Evolutionary conservation across 2,888 invertebrate genomes (phyloP), one percentile per base, ranked within the genome.

Genomic region (Arrhopalites spinosus): DNA sequence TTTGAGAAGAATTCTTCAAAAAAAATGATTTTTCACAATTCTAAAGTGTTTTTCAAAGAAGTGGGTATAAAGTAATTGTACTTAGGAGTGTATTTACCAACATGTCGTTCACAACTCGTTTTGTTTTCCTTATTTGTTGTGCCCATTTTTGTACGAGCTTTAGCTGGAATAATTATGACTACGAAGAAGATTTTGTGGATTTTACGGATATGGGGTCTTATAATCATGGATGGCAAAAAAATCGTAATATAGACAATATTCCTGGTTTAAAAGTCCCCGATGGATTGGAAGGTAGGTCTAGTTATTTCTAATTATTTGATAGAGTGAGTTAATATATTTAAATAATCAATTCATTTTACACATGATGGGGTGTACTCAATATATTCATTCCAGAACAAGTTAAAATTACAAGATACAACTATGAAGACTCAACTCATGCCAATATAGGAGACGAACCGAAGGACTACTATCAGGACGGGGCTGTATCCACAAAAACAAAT

Each of bases 171-270:
- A 11, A 29, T 63, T 63, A 63, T 29, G 63, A 70, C 0, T 70
- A 53, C 23, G 69, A 70, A 5, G 69, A 75, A 8, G 81, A 78
- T 23, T 80, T 78, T 29, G 71, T 79, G 17, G 80, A 81, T 72
- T 80, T 81, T 64, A 61, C 77, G 8, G 82, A 82, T 67, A 82
- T 82, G 82, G 81, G 80, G 20, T 79, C 81, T 15, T 82, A 82
- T 61, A 77, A 79, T 36, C 80, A 80, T 73, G 74, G 79, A 56
- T 70, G 75, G 53, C 79, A 80, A 77, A 56, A 56, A 68, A 81
- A 81, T 71, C 20, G 59, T 15, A 68, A 74, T 45, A 23, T 29
- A 56, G 59, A 23, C 23, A 23, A 53, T 23, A 36, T 36, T 36
- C 36, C 36, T 59, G 45, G 56, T 15, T 8, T 53, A 45, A 47